Conservation (phyloP, 2,113 vertebrate genomes). For the Polypterus bichir region DNA sequence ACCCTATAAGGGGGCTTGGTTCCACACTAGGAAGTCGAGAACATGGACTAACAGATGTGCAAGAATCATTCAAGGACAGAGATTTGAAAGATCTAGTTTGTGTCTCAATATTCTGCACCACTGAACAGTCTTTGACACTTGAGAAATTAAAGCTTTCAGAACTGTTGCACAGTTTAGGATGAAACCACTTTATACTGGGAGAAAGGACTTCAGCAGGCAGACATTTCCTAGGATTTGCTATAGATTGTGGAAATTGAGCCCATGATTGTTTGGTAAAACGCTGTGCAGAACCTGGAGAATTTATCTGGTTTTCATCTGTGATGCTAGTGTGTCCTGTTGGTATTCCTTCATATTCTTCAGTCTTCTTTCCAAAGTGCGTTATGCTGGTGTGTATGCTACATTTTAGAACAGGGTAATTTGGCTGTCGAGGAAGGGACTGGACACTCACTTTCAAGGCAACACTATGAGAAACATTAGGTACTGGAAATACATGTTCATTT, state of each 20-base stretch:
- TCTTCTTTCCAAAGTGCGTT: constrained; percentile 59
- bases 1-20: constrained; percentile 81
- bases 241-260: constrained; percentile 43
- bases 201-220: constrained; percentile 45
- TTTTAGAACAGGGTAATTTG: constrained; percentile 78
- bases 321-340: constrained; percentile 25
- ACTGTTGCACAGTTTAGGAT: constrained; percentile 46
- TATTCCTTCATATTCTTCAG: constrained; percentile 36
- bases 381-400: constrained; percentile 89
- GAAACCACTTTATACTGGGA: constrained; percentile 56
- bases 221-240: constrained; percentile 37
- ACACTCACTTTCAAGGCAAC: constrained; percentile 91
- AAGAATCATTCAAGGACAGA: constrained; percentile 58
- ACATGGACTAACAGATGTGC: constrained; percentile 39
- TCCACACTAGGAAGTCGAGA: constrained; percentile 54
- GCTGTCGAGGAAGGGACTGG: constrained; percentile 90
- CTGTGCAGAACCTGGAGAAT: constrained; percentile 45
- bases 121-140: constrained; percentile 42
- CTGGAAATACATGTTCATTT: constrained; percentile 85
- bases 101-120: constrained; percentile 45
- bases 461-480: constrained; percentile 87
- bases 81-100: constrained; percentile 68
- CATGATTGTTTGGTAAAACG: constrained; percentile 51
- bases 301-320: constrained; percentile 34
- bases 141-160: constrained; percentile 48